phyloP scores from a whole-genome alignment of 2,797 vertebrate genomes.

The Tragopan temminckii region DNA sequence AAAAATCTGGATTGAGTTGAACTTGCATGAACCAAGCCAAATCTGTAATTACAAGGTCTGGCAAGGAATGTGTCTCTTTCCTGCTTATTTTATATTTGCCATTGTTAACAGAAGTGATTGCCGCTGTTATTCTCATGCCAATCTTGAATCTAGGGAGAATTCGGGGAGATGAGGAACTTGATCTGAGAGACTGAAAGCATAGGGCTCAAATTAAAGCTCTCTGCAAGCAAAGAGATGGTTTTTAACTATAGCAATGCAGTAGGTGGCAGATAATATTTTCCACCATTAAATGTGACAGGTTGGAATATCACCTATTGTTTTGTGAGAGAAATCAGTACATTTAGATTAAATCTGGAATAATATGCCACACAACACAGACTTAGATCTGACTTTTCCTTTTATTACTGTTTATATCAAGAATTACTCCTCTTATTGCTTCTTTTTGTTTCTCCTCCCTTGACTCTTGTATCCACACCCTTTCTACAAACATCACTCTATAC shows the following conservation, averaged over 20 bases:
- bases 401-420: neutral
- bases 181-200: slow-evolving; percentile 54
- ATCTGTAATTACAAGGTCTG: slow-evolving; percentile 45
- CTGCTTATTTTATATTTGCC: slow-evolving; percentile 35
- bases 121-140: slow-evolving; percentile 51
- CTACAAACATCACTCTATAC: neutral
- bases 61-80: slow-evolving; percentile 23
- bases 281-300: slow-evolving; percentile 59
- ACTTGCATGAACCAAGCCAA: slow-evolving; percentile 48
- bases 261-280: slow-evolving; percentile 59
- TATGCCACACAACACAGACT: neutral
- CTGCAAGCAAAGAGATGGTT: slow-evolving; percentile 53
- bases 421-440: neutral
- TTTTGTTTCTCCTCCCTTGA: neutral
- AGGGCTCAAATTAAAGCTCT: slow-evolving; percentile 58
- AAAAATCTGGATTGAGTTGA: slow-evolving; percentile 55
- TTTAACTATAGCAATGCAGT: slow-evolving; percentile 62
- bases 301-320: slow-evolving; percentile 55
- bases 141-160: slow-evolving; percentile 29
- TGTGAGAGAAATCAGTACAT: slow-evolving; percentile 31
- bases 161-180: slow-evolving; percentile 41
- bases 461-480: neutral
- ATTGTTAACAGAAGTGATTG: slow-evolving; percentile 39
- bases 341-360: slow-evolving; percentile 46
- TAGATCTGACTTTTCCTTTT: slow-evolving; percentile 10